Conservation (phyloP, 2,113 vertebrate species). For the Erythrolamprus reginae region DNA sequence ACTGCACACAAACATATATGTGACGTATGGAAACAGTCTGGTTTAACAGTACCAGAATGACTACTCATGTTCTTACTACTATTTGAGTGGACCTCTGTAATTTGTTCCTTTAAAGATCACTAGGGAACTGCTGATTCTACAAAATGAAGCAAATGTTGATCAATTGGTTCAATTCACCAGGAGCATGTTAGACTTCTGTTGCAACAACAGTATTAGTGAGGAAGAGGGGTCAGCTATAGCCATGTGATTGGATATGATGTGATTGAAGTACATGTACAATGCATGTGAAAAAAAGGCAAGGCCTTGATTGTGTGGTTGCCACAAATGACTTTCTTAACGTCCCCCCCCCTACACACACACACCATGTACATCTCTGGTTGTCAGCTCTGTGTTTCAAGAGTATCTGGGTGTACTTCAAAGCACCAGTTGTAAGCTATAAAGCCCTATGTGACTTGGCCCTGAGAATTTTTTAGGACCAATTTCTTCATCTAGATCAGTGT, state of each 20-base stretch:
- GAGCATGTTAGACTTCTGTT: not conserved
- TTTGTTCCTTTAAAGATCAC: not conserved
- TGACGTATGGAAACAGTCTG: not conserved
- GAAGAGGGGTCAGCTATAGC: not conserved
- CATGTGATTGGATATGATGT: not conserved
- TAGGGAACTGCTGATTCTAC: not conserved
- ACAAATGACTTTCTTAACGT: not conserved
- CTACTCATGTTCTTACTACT: not conserved
- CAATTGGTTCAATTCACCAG: not conserved
- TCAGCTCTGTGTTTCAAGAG: not conserved
- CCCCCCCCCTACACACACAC: too few species aligned
- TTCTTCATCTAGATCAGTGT: too few species aligned
- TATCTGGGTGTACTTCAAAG: not conserved
- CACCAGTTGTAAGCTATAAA: not conserved
- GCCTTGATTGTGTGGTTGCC: not conserved
- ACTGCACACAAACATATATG: not conserved
- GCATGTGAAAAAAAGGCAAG: not conserved
- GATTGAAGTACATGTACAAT: not conserved
- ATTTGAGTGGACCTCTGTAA: not conserved
- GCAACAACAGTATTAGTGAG: not conserved
- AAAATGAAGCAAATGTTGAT: not conserved
- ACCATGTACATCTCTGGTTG: not conserved
- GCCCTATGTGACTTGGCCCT: not conserved
- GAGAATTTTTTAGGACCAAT: not conserved
- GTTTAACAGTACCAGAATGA: not conserved